Evolutionary conservation across 2,113 vertebrate genomes (phyloP).

Genomic region (Eudyptes chrysolophus): DNA sequence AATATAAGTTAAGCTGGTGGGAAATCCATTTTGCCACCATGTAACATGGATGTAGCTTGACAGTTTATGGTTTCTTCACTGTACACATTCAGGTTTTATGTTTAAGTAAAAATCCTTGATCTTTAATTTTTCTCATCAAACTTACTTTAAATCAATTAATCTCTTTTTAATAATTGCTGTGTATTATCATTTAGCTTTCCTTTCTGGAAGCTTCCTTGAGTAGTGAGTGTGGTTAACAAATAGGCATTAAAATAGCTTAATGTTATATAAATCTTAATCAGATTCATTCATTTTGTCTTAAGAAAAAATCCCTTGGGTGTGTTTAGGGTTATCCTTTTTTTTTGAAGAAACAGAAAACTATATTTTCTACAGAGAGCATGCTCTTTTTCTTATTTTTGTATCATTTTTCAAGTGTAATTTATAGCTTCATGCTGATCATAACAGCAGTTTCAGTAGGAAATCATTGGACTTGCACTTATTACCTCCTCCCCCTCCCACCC

Average conservation of each 20-base stretch:
- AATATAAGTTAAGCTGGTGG: not conserved
- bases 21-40: not conserved
- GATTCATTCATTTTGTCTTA: slow-evolving; percentile 51
- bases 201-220: slow-evolving; percentile 12
- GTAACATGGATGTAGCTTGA: not conserved
- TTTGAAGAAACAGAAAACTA: slow-evolving; percentile 72
- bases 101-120: not conserved
- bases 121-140: not conserved
- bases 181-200: not conserved
- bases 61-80: not conserved
- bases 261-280: slow-evolving; percentile 29
- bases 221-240: not conserved
- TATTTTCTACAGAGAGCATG: slow-evolving; percentile 81
- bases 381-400: slow-evolving; percentile 82
- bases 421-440: slow-evolving; percentile 66
- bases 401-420: slow-evolving; percentile 79
- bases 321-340: slow-evolving; percentile 38
- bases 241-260: slow-evolving; percentile 67
- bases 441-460: slow-evolving; percentile 45
- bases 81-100: not conserved
- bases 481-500: not conserved
- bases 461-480: slow-evolving; percentile 1
- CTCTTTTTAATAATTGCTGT: not conserved
- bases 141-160: not conserved
- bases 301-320: not conserved